These are phyloP conservation scores for Ennomos erosarius DNA, from an alignment of 2,888 invertebrate species.

Conservation along the genomic window DNA sequence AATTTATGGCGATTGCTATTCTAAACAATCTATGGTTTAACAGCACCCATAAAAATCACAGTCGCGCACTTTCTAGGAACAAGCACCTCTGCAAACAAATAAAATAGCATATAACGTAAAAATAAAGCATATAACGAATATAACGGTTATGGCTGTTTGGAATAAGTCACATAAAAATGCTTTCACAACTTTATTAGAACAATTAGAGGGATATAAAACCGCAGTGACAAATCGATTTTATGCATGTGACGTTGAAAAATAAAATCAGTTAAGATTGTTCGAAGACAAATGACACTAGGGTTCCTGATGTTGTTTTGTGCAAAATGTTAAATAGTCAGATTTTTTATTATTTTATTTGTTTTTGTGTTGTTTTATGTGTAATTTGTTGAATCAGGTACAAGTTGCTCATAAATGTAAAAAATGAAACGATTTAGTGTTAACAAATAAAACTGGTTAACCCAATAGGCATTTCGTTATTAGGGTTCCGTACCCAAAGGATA, in stretches of 20 bases:
- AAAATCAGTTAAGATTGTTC: constrained; percentile 8
- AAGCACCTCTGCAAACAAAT: constrained; percentile 6
- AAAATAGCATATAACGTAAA: constrained; percentile 18
- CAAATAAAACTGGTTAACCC: too few species aligned
- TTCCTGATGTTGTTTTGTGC: too few species aligned
- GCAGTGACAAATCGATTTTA: constrained; percentile 57
- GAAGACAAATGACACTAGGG: background rate
- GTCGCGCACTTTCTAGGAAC: constrained; percentile 22
- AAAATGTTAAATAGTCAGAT: too few species aligned
- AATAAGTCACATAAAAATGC: constrained; percentile 38
- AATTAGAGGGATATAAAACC: constrained; percentile 42
- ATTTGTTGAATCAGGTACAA: too few species aligned
- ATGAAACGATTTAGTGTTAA: too few species aligned
- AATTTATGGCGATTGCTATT: constrained; percentile 13
- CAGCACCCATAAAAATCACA: constrained; percentile 14
- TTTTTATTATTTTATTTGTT: too few species aligned
- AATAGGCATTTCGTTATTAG: too few species aligned
- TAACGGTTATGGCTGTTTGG: constrained; percentile 28
- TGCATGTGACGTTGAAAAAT: constrained; percentile 25
- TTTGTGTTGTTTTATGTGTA: too few species aligned
- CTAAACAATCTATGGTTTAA: constrained; percentile 19
- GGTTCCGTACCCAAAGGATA: too few species aligned
- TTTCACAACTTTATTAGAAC: constrained; percentile 45
- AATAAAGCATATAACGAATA: constrained; percentile 24
- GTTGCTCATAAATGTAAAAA: too few species aligned